phyloP scores from a whole-genome alignment of 2,113 vertebrate genomes.

The Galemys pyrenaicus region DNA sequence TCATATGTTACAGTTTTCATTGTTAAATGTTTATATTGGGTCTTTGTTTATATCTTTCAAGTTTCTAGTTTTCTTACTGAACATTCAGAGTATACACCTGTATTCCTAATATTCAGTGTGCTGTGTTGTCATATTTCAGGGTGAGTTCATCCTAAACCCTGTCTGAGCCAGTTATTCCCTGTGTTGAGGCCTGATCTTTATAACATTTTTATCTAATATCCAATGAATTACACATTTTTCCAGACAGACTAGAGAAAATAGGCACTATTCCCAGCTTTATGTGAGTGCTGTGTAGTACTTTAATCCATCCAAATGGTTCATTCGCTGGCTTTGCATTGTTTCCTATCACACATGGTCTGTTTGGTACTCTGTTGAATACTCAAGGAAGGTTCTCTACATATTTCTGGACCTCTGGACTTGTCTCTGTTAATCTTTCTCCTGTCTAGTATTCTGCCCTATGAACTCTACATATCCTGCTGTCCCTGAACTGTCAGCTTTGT shows the following conservation, averaged over 20 bases:
- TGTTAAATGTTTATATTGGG: not conserved
- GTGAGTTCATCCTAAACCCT: not conserved
- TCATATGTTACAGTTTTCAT: not conserved
- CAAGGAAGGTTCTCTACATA: not conserved
- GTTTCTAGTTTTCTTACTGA: not conserved
- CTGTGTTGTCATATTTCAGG: not conserved
- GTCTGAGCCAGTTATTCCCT: not conserved
- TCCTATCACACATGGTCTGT: not conserved
- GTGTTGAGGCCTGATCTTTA: not conserved
- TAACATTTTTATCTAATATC: not conserved
- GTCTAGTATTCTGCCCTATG: not conserved
- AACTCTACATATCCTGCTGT: not conserved
- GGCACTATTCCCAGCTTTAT: not conserved
- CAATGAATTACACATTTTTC: not conserved
- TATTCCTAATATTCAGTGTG: not conserved
- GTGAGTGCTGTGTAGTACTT: not conserved
- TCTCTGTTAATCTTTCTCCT: not conserved
- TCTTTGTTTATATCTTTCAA: not conserved
- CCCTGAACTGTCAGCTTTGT: not conserved
- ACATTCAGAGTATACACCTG: not conserved
- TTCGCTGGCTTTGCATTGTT: not conserved
- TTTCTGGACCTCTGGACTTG: not conserved
- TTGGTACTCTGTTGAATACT: not conserved
- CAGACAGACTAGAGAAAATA: not conserved
- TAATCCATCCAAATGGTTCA: not conserved